phyloP scores from a whole-genome alignment of 2,113 vertebrate species.

The Rhinolophus ferrumequinum region DNA sequence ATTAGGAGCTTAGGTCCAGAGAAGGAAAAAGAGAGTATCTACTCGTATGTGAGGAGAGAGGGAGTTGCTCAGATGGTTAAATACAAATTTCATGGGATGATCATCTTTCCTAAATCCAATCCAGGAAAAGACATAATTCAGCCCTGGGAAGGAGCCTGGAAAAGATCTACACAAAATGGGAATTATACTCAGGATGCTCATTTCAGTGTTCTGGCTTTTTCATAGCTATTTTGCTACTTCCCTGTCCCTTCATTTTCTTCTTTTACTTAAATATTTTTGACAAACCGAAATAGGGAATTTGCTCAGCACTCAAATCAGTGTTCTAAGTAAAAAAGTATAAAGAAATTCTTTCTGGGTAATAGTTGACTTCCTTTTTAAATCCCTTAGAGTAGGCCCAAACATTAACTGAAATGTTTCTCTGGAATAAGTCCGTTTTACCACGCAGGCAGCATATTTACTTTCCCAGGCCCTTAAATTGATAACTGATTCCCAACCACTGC shows the following conservation, averaged over 20 bases:
- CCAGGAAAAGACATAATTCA: background rate
- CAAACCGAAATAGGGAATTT: background rate
- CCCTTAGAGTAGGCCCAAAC: background rate
- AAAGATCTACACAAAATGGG: background rate
- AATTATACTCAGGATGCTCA: background rate
- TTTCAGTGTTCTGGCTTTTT: background rate
- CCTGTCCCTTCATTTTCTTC: background rate
- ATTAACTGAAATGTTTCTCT: background rate
- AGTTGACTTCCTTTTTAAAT: background rate
- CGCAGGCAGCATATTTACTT: fast-evolving
- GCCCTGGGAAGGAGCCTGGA: background rate
- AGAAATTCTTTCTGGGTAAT: background rate
- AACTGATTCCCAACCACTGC: background rate
- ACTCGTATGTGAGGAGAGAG: background rate
- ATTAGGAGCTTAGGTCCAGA: background rate
- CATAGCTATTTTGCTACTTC: background rate
- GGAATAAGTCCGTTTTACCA: background rate
- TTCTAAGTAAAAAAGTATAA: background rate
- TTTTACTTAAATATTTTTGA: background rate
- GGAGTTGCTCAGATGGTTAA: background rate
- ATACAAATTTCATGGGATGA: background rate
- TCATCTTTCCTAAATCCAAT: background rate
- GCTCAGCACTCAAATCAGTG: background rate
- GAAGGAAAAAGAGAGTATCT: background rate
- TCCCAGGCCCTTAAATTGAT: background rate